Percentiles rank a stretch among this genome's conserved stretches.
phyloP scores from a whole-genome alignment of 2,797 vertebrate species.

The Pangasius djambal region DNA sequence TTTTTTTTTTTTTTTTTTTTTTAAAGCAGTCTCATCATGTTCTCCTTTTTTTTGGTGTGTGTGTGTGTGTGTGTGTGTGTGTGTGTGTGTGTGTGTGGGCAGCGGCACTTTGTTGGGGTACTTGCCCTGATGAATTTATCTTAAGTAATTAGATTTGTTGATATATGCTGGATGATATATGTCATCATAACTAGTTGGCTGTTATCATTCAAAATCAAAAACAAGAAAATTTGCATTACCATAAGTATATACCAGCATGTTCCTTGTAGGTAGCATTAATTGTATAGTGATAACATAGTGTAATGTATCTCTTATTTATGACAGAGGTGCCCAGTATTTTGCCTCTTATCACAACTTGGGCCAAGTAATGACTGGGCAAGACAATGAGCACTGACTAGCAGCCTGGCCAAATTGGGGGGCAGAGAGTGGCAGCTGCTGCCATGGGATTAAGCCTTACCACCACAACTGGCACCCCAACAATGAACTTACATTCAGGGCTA shows the following conservation, averaged over 20 bases:
- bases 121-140: not conserved
- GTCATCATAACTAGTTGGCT: not conserved
- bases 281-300: not conserved
- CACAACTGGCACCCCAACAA: not conserved
- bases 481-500: not conserved
- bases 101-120: not conserved
- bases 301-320: not conserved
- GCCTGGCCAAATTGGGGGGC: not conserved
- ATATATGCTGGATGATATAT: not conserved
- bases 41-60: no score
- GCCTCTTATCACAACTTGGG: not conserved
- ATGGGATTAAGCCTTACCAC: not conserved
- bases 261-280: not conserved
- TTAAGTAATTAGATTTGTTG: no score
- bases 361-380: not conserved
- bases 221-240: not conserved
- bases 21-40: no score
- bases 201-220: not conserved
- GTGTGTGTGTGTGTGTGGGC: no score
- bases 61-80: no score
- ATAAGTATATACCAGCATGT: not conserved
- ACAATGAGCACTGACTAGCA: not conserved
- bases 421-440: not conserved
- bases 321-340: not conserved
- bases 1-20: not conserved